Conservation (phyloP, 2,797 vertebrate species). For the Toxotes lorentzi region DNA sequence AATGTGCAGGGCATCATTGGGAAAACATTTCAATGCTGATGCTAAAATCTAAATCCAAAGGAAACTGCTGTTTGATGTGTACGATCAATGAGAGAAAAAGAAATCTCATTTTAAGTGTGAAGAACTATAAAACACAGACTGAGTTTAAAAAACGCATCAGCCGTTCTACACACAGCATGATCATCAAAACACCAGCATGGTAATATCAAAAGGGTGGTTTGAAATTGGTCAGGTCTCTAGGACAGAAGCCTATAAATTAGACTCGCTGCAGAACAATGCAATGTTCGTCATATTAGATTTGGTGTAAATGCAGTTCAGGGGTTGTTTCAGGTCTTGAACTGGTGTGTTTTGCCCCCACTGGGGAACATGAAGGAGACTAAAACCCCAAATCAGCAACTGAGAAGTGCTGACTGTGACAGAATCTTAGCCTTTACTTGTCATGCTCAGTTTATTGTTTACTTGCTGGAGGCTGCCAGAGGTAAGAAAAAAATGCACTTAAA, state of each 20-base stretch:
- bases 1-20: not conserved
- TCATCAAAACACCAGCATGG: slow-evolving; percentile 22
- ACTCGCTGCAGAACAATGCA: slow-evolving; percentile 26
- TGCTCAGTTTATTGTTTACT: slow-evolving; percentile 75
- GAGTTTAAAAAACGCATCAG: not conserved
- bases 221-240: slow-evolving; percentile 1
- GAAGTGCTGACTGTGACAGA: slow-evolving; percentile 74
- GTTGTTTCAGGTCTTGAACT: slow-evolving; percentile 45
- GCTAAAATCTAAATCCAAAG: not conserved
- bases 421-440: slow-evolving; percentile 40
- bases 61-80: not conserved
- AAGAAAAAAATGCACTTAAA: slow-evolving; percentile 43
- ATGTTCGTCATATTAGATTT: slow-evolving; percentile 10
- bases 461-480: slow-evolving; percentile 49
- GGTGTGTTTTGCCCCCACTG: slow-evolving; percentile 22
- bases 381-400: slow-evolving; percentile 67
- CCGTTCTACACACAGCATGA: not conserved
- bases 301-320: slow-evolving; percentile 34
- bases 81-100: not conserved
- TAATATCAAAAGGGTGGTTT: not conserved
- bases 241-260: slow-evolving; percentile 4
- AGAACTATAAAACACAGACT: not conserved
- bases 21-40: not conserved
- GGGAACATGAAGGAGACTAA: slow-evolving; percentile 40
- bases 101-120: not conserved